Base-by-base conservation (phyloP, 1,140 invertebrate genomes). In the Ceratoteleas bidentatus region DNA sequence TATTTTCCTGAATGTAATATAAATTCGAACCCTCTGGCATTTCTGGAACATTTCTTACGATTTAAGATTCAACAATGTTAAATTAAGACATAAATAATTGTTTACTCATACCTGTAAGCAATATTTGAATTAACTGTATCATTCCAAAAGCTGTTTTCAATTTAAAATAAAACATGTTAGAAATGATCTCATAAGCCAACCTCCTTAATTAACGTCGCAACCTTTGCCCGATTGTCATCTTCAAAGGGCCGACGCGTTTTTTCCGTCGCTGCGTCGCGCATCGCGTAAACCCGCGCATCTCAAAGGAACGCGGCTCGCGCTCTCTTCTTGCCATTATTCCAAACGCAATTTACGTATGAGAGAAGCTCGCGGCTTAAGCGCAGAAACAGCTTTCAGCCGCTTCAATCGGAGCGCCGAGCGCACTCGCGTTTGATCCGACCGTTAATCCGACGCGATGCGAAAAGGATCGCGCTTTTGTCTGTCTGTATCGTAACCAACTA, bases 341-440 rank as follows among this genome's bases (percentile, higher is more conserved):
- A 34, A 69, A 73, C 53, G 58, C 80, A 58, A 83, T 77, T 73
- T 74, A 74, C 69, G 65, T 73, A 60, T 49, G 50, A 73, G 62
- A 50, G 61, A 72, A 72, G 70, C n/a, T 47, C 24, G 56, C 34
- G 36, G 47, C 60, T 77, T 49, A 43, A 58, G 47, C 56, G 72
- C 60, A 52, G 16, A 70, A 62, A 52, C 14, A 52, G n/a, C 77
- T 76, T 34, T 56, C 61, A 65, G 34, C 43, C 45, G 40, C 13
- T 53, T 73, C 54, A 53, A 62, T 66, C 33, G 60, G 38, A 13
- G 47, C 34, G 43, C 8, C 15, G 47, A 62, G 70, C 47, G 49
- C 38, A 50, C 38, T 73, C 45, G 45, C 83, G 85, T 88, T 87
- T 88, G 87, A 88, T 87, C 85, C 74, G 57, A 74, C 73, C 36